Conservation (phyloP, 2,888 invertebrate genomes). For the Tuberolachnus salignus region DNA sequence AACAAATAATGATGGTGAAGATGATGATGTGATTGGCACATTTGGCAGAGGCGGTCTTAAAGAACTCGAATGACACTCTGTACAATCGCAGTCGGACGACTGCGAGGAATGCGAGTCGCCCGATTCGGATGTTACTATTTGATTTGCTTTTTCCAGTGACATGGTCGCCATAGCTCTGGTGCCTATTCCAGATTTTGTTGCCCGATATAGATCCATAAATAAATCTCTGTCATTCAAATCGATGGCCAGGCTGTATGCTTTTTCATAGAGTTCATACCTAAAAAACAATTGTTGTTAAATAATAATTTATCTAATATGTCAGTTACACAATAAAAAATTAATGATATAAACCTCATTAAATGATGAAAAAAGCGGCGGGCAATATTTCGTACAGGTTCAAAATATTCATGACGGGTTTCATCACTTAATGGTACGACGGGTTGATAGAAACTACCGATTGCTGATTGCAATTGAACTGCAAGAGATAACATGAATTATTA, state of each 20-base stretch:
- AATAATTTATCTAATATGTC: constrained; percentile 32
- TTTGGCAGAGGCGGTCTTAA: constrained; percentile 43
- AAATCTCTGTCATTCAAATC: constrained; percentile 86
- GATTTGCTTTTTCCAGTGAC: constrained; percentile 72
- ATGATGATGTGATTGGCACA: constrained; percentile 3
- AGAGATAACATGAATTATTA: constrained; percentile 1
- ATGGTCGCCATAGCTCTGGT: constrained; percentile 70
- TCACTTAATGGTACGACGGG: constrained; percentile 72
- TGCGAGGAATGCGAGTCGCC: constrained; percentile 44
- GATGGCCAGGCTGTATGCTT: constrained; percentile 83
- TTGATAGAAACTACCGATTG: constrained; percentile 80
- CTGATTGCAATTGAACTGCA: constrained; percentile 72
- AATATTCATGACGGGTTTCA: constrained; percentile 74
- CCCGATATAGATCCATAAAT: constrained; percentile 81
- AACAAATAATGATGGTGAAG: constrained; percentile 5
- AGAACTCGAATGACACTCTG: constrained; percentile 32
- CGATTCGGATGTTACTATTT: constrained; percentile 57
- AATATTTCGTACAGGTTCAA: constrained; percentile 75
- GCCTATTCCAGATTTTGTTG: constrained; percentile 70
- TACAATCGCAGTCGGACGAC: constrained; percentile 44
- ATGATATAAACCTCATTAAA: constrained; percentile 70
- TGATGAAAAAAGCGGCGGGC: constrained; percentile 88
- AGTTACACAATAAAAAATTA: too few species aligned
- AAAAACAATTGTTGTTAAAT: constrained; percentile 28
- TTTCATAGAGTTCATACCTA: constrained; percentile 76